Conservation (phyloP, 2,113 vertebrate genomes). For the Hemicordylus capensis region DNA sequence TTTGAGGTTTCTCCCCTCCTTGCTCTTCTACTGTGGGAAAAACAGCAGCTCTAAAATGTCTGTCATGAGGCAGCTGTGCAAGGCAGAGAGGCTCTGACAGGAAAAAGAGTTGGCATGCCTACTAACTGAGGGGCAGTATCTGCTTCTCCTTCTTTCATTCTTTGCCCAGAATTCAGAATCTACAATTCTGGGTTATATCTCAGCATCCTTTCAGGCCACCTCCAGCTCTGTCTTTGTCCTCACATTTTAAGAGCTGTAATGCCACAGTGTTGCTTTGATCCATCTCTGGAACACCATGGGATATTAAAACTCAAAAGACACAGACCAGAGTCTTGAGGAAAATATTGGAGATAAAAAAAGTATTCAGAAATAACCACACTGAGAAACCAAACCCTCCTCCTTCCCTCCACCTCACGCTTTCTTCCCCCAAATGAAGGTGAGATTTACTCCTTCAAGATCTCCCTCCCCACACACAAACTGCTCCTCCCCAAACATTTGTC, state of each 20-base stretch:
- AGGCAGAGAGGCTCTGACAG: background rate
- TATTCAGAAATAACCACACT: background rate
- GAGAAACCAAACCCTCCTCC: background rate
- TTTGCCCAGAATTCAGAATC: background rate
- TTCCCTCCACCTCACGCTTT: background rate
- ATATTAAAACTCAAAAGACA: background rate
- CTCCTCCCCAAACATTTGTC: background rate
- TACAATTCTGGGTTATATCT: conserved; percentile 21
- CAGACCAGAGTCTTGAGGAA: background rate
- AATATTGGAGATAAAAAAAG: background rate
- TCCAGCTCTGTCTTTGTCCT: conserved; percentile 9
- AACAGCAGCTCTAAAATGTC: background rate
- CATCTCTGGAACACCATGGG: background rate
- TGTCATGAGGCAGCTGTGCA: background rate
- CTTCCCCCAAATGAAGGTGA: background rate
- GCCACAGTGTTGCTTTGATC: background rate
- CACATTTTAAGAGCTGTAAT: background rate
- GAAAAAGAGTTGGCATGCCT: background rate
- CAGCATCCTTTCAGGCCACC: conserved; percentile 4
- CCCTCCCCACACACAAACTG: background rate
- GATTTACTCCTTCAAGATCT: background rate
- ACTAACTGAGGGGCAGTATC: background rate
- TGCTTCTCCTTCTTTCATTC: background rate
- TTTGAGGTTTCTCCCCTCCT: background rate
- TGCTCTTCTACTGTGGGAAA: background rate